A percentile compares a stretch with the other conserved stretches of the same genome.
Conservation (phyloP, 2,797 vertebrate species). For the Sitta carolinensis region DNA sequence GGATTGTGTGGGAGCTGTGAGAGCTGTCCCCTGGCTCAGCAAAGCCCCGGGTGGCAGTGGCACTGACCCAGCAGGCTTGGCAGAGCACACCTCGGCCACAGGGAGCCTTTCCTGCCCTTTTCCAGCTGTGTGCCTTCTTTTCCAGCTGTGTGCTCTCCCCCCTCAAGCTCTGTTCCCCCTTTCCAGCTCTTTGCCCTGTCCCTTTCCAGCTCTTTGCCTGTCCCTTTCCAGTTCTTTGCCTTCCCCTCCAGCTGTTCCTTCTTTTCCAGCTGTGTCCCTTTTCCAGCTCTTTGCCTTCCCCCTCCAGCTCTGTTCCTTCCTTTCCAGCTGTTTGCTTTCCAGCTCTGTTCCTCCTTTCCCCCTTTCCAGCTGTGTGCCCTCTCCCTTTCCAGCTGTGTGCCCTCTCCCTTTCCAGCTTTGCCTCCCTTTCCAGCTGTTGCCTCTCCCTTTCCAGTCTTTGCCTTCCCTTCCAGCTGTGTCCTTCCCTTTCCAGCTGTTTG, state of each 20-base stretch:
- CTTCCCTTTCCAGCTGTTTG: background rate
- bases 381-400: too few species aligned
- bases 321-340: too few species aligned
- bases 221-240: too few species aligned
- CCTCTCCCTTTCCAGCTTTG: too few species aligned
- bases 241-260: background rate
- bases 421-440: background rate
- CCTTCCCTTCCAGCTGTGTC: background rate
- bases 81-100: background rate
- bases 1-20: background rate
- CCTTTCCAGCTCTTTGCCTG: too few species aligned
- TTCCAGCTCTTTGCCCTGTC: background rate
- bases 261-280: background rate
- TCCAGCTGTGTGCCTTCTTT: too few species aligned
- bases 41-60: too few species aligned
- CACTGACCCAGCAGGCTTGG: slow-evolving; percentile 3
- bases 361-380: background rate
- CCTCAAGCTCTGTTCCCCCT: too few species aligned
- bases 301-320: background rate
- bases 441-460: too few species aligned
- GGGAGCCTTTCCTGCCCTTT: background rate
- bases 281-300: background rate
- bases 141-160: too few species aligned
- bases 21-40: too few species aligned
- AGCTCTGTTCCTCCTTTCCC: too few species aligned